These are phyloP conservation scores for Cyphomyrus plagiostoma DNA, from an alignment of 2,113 vertebrate genomes.

Conservation along the genomic window DNA sequence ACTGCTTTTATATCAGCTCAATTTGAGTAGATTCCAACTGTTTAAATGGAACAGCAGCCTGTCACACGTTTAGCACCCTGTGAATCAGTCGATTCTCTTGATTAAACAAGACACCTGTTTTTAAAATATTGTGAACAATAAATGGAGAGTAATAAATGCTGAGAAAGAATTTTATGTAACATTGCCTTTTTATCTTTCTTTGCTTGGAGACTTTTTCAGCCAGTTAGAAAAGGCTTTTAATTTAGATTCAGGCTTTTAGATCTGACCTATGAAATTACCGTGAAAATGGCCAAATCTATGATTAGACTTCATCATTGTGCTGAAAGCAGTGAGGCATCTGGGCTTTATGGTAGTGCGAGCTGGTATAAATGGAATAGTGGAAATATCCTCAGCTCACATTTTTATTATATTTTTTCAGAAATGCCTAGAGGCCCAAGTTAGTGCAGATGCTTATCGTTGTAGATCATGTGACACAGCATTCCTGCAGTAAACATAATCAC, in stretches of 20 bases:
- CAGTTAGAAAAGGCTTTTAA: neutral
- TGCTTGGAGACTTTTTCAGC: neutral
- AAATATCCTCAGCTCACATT: neutral
- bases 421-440: neutral
- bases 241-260: neutral
- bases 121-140: neutral
- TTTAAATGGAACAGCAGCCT: neutral
- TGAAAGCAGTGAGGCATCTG: neutral
- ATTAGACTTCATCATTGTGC: neutral
- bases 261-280: neutral
- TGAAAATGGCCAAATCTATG: neutral
- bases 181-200: neutral
- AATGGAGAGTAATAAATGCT: neutral
- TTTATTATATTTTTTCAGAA: neutral
- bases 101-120: neutral
- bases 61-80: neutral
- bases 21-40: neutral
- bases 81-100: neutral
- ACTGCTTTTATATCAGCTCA: constrained; percentile 5
- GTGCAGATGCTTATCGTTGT: neutral
- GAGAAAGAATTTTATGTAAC: neutral
- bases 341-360: neutral
- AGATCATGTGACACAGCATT: neutral
- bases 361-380: neutral
- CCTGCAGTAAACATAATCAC: neutral